A percentile compares a stretch with the other conserved stretches of the same genome.
These are phyloP conservation scores for Charanyca ferruginea DNA, from an alignment of 2,888 invertebrate species.

Conservation along the genomic window DNA sequence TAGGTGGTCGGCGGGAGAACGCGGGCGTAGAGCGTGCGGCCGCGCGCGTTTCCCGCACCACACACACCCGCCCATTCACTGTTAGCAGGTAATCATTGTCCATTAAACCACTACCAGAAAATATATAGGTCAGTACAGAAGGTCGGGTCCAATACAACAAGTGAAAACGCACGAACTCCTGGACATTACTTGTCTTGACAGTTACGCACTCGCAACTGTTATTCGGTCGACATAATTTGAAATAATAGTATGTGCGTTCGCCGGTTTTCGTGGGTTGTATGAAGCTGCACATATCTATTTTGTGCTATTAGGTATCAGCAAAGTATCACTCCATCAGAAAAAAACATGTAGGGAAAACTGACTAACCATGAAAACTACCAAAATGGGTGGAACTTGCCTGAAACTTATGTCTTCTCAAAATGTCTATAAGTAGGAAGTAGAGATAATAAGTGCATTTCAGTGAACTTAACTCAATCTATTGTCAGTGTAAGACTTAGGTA, in stretches of 20 bases:
- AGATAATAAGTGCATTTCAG: not conserved
- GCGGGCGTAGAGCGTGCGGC: conserved; percentile 88
- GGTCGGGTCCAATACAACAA: not conserved
- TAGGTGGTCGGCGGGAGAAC: conserved; percentile 90
- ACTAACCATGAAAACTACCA: not conserved
- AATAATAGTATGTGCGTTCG: not conserved
- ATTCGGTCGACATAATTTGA: too few relatives aligned
- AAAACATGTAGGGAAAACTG: conserved; percentile 1
- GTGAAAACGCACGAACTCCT: too few relatives aligned
- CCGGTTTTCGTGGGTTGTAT: too few relatives aligned
- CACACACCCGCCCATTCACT: conserved; percentile 91
- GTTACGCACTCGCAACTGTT: not conserved
- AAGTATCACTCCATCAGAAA: not conserved
- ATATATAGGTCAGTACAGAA: not conserved
- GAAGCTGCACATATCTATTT: not conserved
- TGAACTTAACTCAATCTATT: not conserved
- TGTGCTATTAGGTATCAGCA: not conserved
- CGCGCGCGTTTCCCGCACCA: conserved; percentile 89
- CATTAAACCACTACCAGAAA: conserved; percentile 17
- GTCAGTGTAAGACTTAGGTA: conserved; percentile 6
- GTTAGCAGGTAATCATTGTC: conserved; percentile 88
- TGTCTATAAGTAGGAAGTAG: not conserved
- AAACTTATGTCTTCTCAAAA: not conserved
- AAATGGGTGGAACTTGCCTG: not conserved
- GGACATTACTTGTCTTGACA: too few relatives aligned